Base-by-base conservation (phyloP, 2,888 invertebrate genomes). In the Ceriagrion tenellum region DNA sequence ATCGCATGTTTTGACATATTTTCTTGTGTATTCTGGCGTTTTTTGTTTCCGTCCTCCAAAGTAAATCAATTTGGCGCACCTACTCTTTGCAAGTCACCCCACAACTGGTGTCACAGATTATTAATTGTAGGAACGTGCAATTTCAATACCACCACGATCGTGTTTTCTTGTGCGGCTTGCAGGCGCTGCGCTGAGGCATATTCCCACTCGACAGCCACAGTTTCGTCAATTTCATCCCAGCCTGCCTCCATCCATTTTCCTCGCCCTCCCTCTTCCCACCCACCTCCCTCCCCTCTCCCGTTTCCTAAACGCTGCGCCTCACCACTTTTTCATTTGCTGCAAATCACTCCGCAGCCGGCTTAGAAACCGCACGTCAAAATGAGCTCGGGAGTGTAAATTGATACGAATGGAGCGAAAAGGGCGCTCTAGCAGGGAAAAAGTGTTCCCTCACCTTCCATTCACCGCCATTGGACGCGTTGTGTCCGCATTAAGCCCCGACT, bases 371-470 rank as follows among this genome's bases (percentile, higher is more conserved):
- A 13, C 63, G 59, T 20, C 91, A 35, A 55, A 69, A 93, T 93
- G 47, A 74, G 81, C 81, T 69, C 69, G n/a, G 35, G 81, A 81
- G 81, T 0, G 81, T 35, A 81, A 35, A 81, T 35, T 30, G 18
- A 93, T 93, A 55, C 74, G 47, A 93, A 93, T 47, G 69, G 47
- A 63, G n/a, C 20, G 69, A 93, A 93, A 63, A 47, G 74, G 56
- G 93, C 81, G 35, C 59, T 47, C 59, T 8, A 6, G 81, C 0
- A 35, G 10, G 35, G 30, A 16, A 35, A 81, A 81, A 35, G 30
- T 26, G 69, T 69, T 69, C 74, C 30, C 35, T 81, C 81, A 16
- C 81, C 10, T n/a, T 16, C 30, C 16, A 35, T 30, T 23, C 12
- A 30, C 81, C 35, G 81, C 13, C 2, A 6, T 81, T 81, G 8